Evolutionary conservation across 2,797 vertebrate species (phyloP).

Genomic region (Botia kubotai): DNA sequence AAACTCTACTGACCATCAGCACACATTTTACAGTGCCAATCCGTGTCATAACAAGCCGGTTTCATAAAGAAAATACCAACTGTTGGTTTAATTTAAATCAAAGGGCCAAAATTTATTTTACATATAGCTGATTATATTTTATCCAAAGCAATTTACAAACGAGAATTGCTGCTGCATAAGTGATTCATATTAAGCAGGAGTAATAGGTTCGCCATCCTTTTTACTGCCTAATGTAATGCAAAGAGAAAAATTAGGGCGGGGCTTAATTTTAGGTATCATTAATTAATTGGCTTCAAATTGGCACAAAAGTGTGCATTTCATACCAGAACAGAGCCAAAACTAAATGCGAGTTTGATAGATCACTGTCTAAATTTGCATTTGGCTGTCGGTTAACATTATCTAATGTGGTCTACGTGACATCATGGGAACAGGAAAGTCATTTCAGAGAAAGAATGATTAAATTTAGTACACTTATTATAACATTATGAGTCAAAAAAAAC

Average conservation of each 20-base stretch:
- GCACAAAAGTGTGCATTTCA: background rate
- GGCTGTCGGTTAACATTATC: background rate
- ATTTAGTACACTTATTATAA: too few relatives aligned
- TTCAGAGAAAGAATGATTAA: too few relatives aligned
- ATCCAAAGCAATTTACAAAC: background rate
- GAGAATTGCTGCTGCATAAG: background rate
- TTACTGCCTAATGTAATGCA: background rate
- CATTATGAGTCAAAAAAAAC: too few relatives aligned
- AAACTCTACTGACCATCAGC: background rate
- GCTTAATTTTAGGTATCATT: too few relatives aligned
- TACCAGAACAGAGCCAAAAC: background rate
- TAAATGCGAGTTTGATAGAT: background rate
- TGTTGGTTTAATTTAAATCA: too few relatives aligned
- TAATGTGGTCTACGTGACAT: too few relatives aligned
- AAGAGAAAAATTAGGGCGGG: background rate
- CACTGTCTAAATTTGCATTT: background rate
- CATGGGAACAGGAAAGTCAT: too few relatives aligned
- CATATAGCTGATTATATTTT: background rate
- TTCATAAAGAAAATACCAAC: background rate
- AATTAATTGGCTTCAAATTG: background rate
- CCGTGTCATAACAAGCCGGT: background rate
- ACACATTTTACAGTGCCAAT: background rate
- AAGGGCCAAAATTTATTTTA: background rate
- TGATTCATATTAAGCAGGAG: background rate
- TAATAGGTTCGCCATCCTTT: background rate